These are phyloP conservation scores for Hypomecis atomaria DNA, from an alignment of 2,888 invertebrate genomes.

Conservation along the genomic window DNA sequence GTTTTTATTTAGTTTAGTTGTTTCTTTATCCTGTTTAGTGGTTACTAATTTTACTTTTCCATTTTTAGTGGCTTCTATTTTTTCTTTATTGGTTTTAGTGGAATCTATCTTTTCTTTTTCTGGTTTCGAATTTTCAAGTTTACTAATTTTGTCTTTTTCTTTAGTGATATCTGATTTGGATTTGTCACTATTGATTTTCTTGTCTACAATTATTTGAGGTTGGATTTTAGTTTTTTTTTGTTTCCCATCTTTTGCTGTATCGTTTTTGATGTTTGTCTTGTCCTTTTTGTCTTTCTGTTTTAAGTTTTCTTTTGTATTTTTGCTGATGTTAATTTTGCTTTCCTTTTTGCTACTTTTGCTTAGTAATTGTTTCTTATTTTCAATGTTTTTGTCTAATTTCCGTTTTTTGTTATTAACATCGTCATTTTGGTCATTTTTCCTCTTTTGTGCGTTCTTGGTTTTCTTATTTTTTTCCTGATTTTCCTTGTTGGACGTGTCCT, in stretches of 20 bases:
- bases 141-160: constrained; percentile 27
- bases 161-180: constrained; percentile 10
- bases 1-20: constrained; percentile 9
- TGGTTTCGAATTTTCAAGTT: constrained; percentile 14
- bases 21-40: constrained; percentile 15
- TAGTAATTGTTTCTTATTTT: constrained; percentile 36
- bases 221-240: constrained; percentile 18
- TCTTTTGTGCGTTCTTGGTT: constrained; percentile 40
- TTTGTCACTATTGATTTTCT: constrained; percentile 9
- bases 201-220: constrained; percentile 16
- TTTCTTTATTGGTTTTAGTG: not conserved
- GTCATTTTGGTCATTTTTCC: constrained; percentile 42
- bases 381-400: constrained; percentile 43
- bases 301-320: constrained; percentile 25
- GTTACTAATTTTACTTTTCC: constrained; percentile 29
- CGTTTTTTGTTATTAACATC: constrained; percentile 38
- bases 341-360: constrained; percentile 1
- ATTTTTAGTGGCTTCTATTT: constrained; percentile 10
- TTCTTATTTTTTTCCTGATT: constrained; percentile 52
- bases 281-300: constrained; percentile 21
- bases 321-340: constrained; percentile 40
- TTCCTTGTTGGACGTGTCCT: constrained; percentile 59
- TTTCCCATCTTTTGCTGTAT: constrained; percentile 14
- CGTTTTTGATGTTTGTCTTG: constrained; percentile 20
- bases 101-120: constrained; percentile 6